Base-by-base conservation (phyloP, 2,113 vertebrate genomes). In the Elephantulus edwardii region DNA sequence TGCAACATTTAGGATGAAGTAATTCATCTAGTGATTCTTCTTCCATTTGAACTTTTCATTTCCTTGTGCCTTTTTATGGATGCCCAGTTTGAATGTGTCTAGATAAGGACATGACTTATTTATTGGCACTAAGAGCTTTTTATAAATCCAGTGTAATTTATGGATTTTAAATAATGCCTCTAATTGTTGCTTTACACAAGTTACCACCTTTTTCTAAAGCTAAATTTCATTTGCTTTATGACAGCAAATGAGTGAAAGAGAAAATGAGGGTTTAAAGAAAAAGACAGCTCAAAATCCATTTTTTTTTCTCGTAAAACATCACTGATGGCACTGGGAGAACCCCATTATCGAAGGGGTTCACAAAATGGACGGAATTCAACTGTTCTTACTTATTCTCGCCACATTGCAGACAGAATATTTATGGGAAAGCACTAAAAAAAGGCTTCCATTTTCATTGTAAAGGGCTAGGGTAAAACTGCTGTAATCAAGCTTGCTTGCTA, bases 1-100 rank as follows among this genome's bases (percentile, higher is more conserved):
- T 96, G 96, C 83, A 97, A 96, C 95, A 96, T 96, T 97, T 97
- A 97, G 71, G 44, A 92, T 96, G 96, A 97, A 96, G 96, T 95
- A 97, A 97, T 98, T 97, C n/a, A 96, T 97, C 95, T 97, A 92
- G 95, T 62, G 95, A 95, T 89, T 84, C 96, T 92, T 97, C 86
- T 97, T 97, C 95, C 91, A 88, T 96, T 95, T 96, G 86, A 96
- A 96, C 90, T 95, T 96, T 92, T 96, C 95, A 96, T 97, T 96
- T 96, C 94, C 96, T 95, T 96, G 38, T 40, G 68, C 77, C 71
- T 40, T 95, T 93, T 96, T 96, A 68, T 97, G 90, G 90, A 96
- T 95, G 95, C 89, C 95, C 90, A 89, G 96, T 96, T 94, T 96
- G 90, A 97, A 95, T 94, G 77, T 90, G 96, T 94, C 85, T 95